Evolutionary conservation across 2,888 invertebrate species (phyloP).

Genomic region (Neria commutata): DNA sequence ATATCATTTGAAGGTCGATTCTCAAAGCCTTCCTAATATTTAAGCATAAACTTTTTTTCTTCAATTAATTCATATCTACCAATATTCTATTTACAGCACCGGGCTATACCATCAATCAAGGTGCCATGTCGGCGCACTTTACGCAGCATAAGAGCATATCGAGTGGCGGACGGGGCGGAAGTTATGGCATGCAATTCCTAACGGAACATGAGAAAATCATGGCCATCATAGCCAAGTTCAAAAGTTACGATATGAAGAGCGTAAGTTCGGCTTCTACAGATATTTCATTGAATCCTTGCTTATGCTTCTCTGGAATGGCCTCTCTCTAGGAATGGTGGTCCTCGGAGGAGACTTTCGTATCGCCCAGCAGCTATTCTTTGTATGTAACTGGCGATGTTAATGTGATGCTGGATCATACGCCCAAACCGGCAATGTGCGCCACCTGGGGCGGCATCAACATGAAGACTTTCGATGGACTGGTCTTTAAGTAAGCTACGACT

Average conservation of each 20-base stretch:
- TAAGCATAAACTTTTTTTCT: background rate
- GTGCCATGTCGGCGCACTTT: conserved; percentile 29
- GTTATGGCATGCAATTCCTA: conserved; percentile 33
- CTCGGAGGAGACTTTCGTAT: conserved; percentile 49
- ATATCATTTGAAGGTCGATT: background rate
- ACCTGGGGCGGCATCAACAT: conserved; percentile 83
- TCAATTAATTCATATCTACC: background rate
- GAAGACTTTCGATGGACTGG: conserved; percentile 84
- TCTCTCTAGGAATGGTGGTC: conserved; percentile 54
- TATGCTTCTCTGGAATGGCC: background rate
- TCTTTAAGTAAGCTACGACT: conserved; percentile 68
- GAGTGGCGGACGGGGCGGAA: conserved; percentile 34
- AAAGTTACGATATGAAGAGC: conserved; percentile 41
- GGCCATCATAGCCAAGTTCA: conserved; percentile 47
- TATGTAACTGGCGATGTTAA: conserved; percentile 49
- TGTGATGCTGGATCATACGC: conserved; percentile 55
- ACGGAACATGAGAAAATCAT: conserved; percentile 44
- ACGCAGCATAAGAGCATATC: conserved; percentile 27
- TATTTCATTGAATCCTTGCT: background rate
- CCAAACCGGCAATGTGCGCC: conserved; percentile 74
- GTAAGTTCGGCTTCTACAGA: conserved; percentile 33
- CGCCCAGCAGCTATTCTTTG: conserved; percentile 47
- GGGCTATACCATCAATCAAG: conserved; percentile 38
- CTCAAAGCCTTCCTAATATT: background rate
- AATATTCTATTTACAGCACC: conserved; percentile 36